These are phyloP conservation scores for Cotesia chilonis DNA, from an alignment of 1,140 invertebrate species.

Conservation along the genomic window DNA sequence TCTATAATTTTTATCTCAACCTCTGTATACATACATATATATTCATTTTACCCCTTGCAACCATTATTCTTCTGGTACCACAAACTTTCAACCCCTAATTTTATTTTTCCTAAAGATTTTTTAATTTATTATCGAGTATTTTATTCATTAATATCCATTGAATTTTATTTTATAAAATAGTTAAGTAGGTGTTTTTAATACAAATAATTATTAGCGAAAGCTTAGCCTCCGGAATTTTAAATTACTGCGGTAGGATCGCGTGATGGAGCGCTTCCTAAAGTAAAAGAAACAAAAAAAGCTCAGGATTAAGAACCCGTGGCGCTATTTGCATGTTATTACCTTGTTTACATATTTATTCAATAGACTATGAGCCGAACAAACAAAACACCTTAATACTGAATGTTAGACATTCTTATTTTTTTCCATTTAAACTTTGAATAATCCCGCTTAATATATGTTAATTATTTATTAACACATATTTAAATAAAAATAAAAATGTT, in stretches of 20 bases:
- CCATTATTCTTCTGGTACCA: slow-evolving; percentile 24
- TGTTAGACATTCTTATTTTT: background rate
- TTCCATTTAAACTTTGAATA: background rate
- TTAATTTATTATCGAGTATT: background rate
- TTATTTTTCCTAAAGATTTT: background rate
- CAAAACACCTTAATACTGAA: slow-evolving; percentile 42
- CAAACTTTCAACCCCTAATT: slow-evolving; percentile 16
- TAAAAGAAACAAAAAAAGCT: slow-evolving; percentile 19
- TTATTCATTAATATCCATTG: slow-evolving; percentile 19
- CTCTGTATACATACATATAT: slow-evolving; percentile 26
- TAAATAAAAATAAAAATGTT: too few species aligned
- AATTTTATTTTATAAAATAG: background rate
- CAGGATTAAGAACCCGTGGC: slow-evolving; percentile 42
- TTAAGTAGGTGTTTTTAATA: too few species aligned
- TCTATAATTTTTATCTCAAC: slow-evolving; percentile 47
- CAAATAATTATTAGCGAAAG: too few species aligned
- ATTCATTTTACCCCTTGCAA: slow-evolving; percentile 17
- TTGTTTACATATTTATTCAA: slow-evolving; percentile 64
- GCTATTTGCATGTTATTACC: slow-evolving; percentile 63
- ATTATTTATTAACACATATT: too few species aligned
- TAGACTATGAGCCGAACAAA: slow-evolving; percentile 32
- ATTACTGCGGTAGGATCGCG: slow-evolving; percentile 27
- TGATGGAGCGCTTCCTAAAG: slow-evolving; percentile 6
- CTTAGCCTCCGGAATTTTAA: too few species aligned
- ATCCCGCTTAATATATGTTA: background rate